Evolutionary conservation across 92 coral and sea anemone species (phyloP).

Genomic region (Bergia puertoricense): DNA sequence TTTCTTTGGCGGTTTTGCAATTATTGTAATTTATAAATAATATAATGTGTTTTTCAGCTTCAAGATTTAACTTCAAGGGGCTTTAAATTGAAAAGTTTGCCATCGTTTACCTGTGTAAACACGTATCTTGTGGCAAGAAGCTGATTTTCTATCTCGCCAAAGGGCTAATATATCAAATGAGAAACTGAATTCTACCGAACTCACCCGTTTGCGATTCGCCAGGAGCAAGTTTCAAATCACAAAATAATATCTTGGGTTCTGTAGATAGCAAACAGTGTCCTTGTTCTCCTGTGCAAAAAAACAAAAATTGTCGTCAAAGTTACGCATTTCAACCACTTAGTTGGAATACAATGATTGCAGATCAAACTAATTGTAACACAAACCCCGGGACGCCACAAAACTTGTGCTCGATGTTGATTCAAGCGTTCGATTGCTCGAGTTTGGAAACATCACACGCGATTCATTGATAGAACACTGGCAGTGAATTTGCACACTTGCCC

Average conservation of each 20-base stretch:
- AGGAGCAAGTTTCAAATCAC: constrained; percentile 90
- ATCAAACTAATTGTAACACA: constrained; percentile 22
- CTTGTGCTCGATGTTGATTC: constrained; percentile 77
- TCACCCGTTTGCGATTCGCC: constrained; percentile 89
- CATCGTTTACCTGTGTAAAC: background rate
- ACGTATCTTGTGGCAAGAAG: background rate
- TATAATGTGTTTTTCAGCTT: background rate
- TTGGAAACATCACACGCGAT: constrained; percentile 69
- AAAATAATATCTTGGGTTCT: constrained; percentile 90
- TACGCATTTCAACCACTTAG: background rate
- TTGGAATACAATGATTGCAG: background rate
- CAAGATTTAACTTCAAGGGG: background rate
- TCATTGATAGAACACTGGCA: constrained; percentile 92
- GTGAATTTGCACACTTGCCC: constrained; percentile 99
- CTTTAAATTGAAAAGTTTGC: background rate
- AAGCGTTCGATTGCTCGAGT: constrained; percentile 56
- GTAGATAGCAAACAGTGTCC: constrained; percentile 92
- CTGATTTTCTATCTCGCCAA: background rate
- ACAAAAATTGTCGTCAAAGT: background rate
- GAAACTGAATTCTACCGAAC: constrained; percentile 35
- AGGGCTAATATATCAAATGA: background rate
- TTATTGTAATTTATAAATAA: no score
- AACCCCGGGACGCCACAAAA: constrained; percentile 95
- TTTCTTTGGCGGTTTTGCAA: no score
- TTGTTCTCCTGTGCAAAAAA: constrained; percentile 78